Base-by-base conservation (phyloP, 1,140 invertebrate species). In the Ceratitis capitata region DNA sequence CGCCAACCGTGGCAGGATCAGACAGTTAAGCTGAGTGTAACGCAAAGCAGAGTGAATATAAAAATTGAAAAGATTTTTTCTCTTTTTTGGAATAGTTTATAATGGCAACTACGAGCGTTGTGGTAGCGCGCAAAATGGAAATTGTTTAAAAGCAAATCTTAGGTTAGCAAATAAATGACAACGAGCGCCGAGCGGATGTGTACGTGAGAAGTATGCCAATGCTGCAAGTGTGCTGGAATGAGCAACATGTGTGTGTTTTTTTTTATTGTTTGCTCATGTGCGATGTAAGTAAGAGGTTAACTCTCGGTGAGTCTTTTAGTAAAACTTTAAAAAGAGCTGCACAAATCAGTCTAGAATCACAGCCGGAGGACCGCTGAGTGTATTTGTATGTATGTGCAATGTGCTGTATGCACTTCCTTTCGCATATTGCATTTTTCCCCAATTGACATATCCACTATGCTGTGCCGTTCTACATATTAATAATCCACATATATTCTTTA, bases 121-220 rank as follows among this genome's bases (percentile, higher is more conserved):
- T 14, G 19, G 29, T 69, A 69, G 39, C 19, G 39, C 61, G 61
- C 61, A 69, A 69, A 29, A 35, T 7, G 61, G 61, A 69, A 69
- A 69, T 69, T 69, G 61, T 39, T 39, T 69, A 39, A 69, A 69
- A 69, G 61, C 61, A 69, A 61, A 61, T 61, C 58, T 61, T 61
- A 32, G 39, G 16, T 69, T 69, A n/a, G 61, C 61, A 69, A 69
- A 69, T 69, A 69, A 69, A 69, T 69, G 61, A 69, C 61, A 69
- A 39, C 39, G 61, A 35, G 61, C 61, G 61, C 61, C 61, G 29
- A 35, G 61, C 61, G 61, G 61, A 19, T 35, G 29, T 35, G 61
- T 39, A 69, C 61, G 61, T 69, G 61, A 69, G 61, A 16, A 14
- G 61, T 32, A 39, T 69, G 32, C 35, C 32, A 39, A 69, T 39